A percentile compares a stretch with the other conserved stretches of the same genome.
Evolutionary conservation across 2,888 invertebrate species (phyloP).

Genomic region (Cenopis cana): DNA sequence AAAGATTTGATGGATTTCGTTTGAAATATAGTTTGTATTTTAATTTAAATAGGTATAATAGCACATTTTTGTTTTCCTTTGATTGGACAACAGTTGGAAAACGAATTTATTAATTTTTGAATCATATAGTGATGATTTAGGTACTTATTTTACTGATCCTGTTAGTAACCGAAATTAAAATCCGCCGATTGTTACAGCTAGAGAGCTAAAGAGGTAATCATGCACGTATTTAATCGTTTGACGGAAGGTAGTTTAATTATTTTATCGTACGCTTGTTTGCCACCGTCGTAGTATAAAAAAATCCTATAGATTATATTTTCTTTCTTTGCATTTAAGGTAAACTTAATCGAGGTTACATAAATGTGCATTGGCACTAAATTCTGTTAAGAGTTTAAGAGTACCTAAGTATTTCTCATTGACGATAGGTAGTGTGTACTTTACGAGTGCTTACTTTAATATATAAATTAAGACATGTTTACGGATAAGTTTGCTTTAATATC

Average conservation of each 20-base stretch:
- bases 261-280: too few relatives aligned
- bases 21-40: neutral
- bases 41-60: neutral
- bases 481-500: constrained; percentile 37
- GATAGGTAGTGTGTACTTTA: neutral
- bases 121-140: neutral
- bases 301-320: too few relatives aligned
- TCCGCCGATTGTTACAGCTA: too few relatives aligned
- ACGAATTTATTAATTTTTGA: neutral
- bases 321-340: too few relatives aligned
- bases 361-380: neutral
- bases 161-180: neutral
- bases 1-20: constrained; percentile 8
- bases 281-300: too few relatives aligned
- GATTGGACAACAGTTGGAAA: neutral
- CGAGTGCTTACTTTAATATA: constrained; percentile 33
- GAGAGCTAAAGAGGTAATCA: too few relatives aligned
- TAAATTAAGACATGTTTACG: constrained; percentile 34
- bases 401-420: neutral
- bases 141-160: neutral
- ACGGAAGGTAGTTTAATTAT: too few relatives aligned
- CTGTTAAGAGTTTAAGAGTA: too few relatives aligned
- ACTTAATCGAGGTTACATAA: too few relatives aligned
- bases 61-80: neutral
- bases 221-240: too few relatives aligned